A percentile compares a stretch with the other conserved stretches of the same genome.
Evolutionary conservation across 2,888 invertebrate genomes (phyloP).

Genomic region (Hylaea fasciaria): DNA sequence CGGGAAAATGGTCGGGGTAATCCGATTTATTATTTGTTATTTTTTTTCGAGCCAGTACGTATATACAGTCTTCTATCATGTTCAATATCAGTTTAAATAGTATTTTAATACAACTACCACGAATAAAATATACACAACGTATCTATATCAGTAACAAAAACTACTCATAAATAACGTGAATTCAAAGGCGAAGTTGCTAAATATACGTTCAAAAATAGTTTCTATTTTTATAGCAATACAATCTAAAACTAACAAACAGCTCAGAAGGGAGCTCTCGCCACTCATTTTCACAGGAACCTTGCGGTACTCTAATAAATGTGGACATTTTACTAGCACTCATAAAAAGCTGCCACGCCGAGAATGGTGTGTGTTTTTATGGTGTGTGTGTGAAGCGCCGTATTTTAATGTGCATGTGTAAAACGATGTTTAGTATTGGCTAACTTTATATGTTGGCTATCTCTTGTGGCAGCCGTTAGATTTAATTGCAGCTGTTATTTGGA

Average conservation of each 20-base stretch:
- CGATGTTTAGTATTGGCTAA: neutral
- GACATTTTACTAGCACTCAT: slow-evolving; percentile 32
- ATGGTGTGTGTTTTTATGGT: slow-evolving; percentile 9
- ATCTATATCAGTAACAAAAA: too few relatives aligned
- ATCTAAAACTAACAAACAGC: slow-evolving; percentile 8
- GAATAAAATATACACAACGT: too few relatives aligned
- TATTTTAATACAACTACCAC: too few relatives aligned
- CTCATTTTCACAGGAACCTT: slow-evolving; percentile 16
- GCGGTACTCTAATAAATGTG: slow-evolving; percentile 37
- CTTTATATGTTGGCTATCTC: slow-evolving; percentile 5
- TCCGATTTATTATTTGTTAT: too few relatives aligned
- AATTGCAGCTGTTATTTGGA: slow-evolving; percentile 1
- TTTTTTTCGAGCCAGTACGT: too few relatives aligned
- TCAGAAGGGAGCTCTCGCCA: neutral
- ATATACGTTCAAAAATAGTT: too few relatives aligned
- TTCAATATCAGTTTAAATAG: too few relatives aligned
- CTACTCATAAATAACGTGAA: too few relatives aligned
- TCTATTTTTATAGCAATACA: neutral
- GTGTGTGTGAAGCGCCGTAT: slow-evolving; percentile 11
- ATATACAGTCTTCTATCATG: too few relatives aligned
- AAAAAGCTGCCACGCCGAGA: slow-evolving; percentile 22
- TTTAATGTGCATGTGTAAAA: slow-evolving; percentile 12
- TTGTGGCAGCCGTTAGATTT: slow-evolving; percentile 1
- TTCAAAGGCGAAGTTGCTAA: too few relatives aligned
- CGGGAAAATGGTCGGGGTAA: too few relatives aligned